These are phyloP conservation scores for Protobothrops mucrosquamatus DNA, from an alignment of 2,113 vertebrate genomes.

Conservation along the genomic window DNA sequence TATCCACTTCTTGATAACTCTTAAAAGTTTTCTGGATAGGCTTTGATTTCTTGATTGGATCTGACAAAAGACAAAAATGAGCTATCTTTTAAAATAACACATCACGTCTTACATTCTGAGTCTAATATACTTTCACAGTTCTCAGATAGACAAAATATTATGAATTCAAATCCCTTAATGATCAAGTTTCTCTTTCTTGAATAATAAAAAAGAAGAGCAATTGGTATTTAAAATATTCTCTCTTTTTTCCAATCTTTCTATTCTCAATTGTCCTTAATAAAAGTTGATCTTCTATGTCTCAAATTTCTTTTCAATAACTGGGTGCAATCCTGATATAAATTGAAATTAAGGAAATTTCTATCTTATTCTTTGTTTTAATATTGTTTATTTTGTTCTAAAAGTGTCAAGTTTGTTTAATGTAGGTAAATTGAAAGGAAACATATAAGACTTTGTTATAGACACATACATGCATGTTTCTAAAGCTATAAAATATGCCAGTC, in stretches of 20 bases:
- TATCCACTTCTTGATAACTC: background rate
- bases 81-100: background rate
- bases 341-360: background rate
- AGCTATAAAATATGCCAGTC: background rate
- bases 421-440: background rate
- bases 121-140: background rate
- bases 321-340: background rate
- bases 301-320: background rate
- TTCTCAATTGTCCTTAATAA: background rate
- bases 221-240: background rate
- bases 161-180: background rate
- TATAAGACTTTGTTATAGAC: background rate
- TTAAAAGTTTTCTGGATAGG: background rate
- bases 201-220: conserved; percentile 1
- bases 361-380: background rate
- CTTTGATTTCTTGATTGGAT: background rate
- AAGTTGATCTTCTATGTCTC: background rate
- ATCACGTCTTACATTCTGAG: background rate
- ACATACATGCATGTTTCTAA: background rate
- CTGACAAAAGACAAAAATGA: background rate
- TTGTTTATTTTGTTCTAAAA: background rate
- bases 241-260: background rate
- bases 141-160: background rate
- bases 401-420: background rate
- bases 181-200: background rate